Percentiles rank a stretch among this genome's conserved stretches.
These are phyloP conservation scores for Myiotriccus ornatus DNA, from an alignment of 2,797 vertebrate genomes.

Conservation along the genomic window DNA sequence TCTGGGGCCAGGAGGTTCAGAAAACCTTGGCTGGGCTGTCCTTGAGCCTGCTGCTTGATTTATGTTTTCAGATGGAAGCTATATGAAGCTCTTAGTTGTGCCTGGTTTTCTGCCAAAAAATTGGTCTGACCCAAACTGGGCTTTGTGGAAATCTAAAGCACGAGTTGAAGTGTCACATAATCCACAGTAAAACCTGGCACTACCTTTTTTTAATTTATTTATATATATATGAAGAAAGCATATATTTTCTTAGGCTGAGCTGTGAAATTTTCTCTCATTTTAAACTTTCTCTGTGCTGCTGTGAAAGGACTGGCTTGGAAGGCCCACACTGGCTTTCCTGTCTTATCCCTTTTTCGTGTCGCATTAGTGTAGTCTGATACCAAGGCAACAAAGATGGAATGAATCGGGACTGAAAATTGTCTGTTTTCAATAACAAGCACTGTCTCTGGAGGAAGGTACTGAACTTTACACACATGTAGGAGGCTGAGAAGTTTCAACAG, in stretches of 20 bases:
- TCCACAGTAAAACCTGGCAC: not conserved
- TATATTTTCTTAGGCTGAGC: not conserved
- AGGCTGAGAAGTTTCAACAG: not conserved
- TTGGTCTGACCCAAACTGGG: conserved; percentile 43
- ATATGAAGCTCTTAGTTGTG: conserved; percentile 60
- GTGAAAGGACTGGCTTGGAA: not conserved
- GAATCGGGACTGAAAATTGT: not conserved
- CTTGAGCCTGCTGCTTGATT: conserved; percentile 59
- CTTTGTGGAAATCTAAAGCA: conserved; percentile 39
- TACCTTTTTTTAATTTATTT: not conserved
- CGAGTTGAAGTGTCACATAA: conserved; percentile 42
- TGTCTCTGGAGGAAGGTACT: not conserved
- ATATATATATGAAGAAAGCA: not conserved
- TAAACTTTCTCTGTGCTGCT: not conserved
- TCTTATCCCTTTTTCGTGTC: not conserved
- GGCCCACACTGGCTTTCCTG: not conserved
- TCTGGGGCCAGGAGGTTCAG: conserved; percentile 41
- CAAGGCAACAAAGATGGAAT: not conserved
- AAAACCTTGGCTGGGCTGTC: conserved; percentile 37
- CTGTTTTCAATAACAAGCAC: not conserved
- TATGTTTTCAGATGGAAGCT: conserved; percentile 65
- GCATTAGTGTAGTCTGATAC: not conserved
- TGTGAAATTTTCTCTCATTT: not conserved
- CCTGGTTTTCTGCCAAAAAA: conserved; percentile 61
- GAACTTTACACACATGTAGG: not conserved